Evolutionary conservation across 2,113 vertebrate species (phyloP), one percentile per base, ranked within the genome.

Genomic region (Cheirogaleus medius): DNA sequence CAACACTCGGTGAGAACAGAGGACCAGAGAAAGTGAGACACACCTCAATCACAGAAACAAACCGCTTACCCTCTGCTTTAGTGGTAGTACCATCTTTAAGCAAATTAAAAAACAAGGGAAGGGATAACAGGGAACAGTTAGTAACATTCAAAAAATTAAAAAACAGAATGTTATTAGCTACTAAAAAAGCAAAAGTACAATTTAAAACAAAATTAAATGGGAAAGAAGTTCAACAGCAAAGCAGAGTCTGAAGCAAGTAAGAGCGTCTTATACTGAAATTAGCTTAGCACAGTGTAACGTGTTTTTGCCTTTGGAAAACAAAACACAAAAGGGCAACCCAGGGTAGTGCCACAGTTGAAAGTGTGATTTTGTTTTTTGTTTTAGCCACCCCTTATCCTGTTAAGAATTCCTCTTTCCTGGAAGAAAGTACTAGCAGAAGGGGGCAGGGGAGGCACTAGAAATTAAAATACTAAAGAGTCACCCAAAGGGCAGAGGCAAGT

Each of bases 51-150:
- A 99, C 98, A 99, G 93, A 99, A 97, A 99, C 98, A 99, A 95
- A 99, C 98, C 97, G 98, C 99, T 99, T 99, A 99, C 99, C 99
- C 99, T 99, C 99, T 0, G 98, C 97, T 99, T 99, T 99, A 99
- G 98, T 99, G 95, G 99, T 98, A 98, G 99, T 99, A 99, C 99
- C 99, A 98, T 99, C 99, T 99, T 99, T 99, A 99, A 98, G 99
- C 99, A 99, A 99, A 99, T 99, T 99, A 98, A 98, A 99, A 98
- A 99, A 98, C 98, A 99, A 99, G 98, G 98, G 99, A 97, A 99
- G 99, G 98, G 98, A 99, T 98, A 99, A 99, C 98, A 99, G 99
- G 99, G 98, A 99, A 98, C 98, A 98, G 98, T 98, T 98, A 99
- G 98, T 98, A 98, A 98, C 97, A 99, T 96, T 89, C 69, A 98